phyloP scores from a whole-genome alignment of 2,113 vertebrate genomes.

The Hippocampus barbouri region DNA sequence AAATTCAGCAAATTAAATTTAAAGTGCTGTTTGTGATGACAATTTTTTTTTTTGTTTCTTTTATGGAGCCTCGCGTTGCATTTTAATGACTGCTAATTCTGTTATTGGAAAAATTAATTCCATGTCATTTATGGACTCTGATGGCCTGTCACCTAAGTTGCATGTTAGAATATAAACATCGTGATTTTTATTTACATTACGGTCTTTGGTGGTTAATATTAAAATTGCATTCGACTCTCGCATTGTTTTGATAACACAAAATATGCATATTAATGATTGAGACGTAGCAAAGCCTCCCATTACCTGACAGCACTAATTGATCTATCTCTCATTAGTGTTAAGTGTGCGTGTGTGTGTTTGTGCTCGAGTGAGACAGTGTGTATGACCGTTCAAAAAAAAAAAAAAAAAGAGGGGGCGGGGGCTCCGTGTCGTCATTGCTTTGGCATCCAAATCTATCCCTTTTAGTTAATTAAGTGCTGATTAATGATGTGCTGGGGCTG shows the following conservation, averaged over 20 bases:
- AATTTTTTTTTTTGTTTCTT: background rate
- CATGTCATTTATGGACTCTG: background rate
- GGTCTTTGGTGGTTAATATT: background rate
- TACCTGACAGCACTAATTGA: constrained; percentile 26
- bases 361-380: constrained; percentile 14
- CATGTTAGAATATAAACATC: background rate
- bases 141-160: background rate
- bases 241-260: background rate
- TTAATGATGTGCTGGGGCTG: constrained; percentile 65
- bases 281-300: constrained; percentile 3
- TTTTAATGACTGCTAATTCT: background rate
- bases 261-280: constrained; percentile 9
- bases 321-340: constrained; percentile 32
- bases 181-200: background rate
- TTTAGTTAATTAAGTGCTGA: constrained; percentile 70
- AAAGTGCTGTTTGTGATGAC: background rate
- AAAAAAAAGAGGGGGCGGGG: background rate
- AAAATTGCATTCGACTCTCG: background rate
- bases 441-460: constrained; percentile 38
- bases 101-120: background rate
- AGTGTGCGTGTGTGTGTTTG: constrained; percentile 14
- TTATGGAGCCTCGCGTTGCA: background rate
- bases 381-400: constrained; percentile 16
- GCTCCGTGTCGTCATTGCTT: constrained; percentile 40
- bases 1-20: background rate